phyloP scores from a whole-genome alignment of 2,113 vertebrate species.

The Stegastes partitus region DNA sequence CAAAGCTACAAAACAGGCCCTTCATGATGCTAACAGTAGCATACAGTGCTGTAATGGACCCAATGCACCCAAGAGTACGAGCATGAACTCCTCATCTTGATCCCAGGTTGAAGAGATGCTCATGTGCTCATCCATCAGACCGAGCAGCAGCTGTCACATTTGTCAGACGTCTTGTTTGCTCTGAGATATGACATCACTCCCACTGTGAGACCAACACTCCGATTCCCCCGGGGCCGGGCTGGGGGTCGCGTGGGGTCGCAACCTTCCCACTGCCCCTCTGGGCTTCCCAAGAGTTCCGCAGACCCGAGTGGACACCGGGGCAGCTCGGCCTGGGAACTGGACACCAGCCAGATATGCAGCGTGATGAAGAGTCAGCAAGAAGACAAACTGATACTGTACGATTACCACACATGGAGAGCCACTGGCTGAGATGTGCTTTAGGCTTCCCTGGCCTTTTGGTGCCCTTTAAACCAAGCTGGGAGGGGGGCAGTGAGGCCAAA shows the following conservation, averaged over 20 bases:
- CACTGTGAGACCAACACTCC: constrained; percentile 73
- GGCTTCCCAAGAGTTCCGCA: constrained; percentile 75
- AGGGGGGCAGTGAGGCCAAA: constrained; percentile 17
- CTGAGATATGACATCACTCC: constrained; percentile 77
- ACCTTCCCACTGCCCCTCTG: constrained; percentile 83
- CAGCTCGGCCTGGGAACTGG: constrained; percentile 82
- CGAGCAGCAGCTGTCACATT: constrained; percentile 56
- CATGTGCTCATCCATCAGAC: constrained; percentile 38
- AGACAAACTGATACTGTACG: constrained; percentile 14
- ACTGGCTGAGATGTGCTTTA: neutral
- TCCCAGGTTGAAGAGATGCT: constrained; percentile 10
- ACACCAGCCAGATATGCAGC: constrained; percentile 60
- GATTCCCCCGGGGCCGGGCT: constrained; percentile 59
- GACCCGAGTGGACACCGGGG: constrained; percentile 61
- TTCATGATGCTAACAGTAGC: neutral
- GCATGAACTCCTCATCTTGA: constrained; percentile 8
- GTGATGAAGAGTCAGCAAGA: constrained; percentile 25
- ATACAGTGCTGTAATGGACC: neutral
- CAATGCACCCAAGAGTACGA: neutral
- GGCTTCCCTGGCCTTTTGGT: constrained; percentile 56
- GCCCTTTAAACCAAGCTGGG: constrained; percentile 16
- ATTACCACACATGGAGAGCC: constrained; percentile 21
- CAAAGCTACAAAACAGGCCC: neutral
- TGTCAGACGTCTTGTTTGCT: constrained; percentile 64
- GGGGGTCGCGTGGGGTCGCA: constrained; percentile 67